Evolutionary conservation across 2,797 vertebrate genomes (phyloP), one percentile per base, ranked within the genome.

Genomic region (Cetoscarus ocellatus): DNA sequence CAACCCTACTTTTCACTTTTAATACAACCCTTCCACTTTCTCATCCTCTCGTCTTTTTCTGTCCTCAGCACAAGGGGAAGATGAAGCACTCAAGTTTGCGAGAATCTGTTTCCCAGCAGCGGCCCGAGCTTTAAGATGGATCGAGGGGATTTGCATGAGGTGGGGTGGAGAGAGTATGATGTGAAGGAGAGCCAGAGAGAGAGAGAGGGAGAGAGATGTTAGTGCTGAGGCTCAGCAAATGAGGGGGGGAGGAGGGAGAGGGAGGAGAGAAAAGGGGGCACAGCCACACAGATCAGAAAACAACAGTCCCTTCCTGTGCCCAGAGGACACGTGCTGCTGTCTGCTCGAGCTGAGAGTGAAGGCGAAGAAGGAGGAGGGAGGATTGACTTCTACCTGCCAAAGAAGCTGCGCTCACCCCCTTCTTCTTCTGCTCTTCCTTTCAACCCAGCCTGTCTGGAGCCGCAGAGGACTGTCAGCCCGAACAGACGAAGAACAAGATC

Each of bases 31-130:
- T 76, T 67, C 70, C 58, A 64, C 77, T 80, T 77, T 61, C 70
- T 85, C 72, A 74, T 86, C 75, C 70, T 70, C 61, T 27, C 27
- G 2, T 42, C 68, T 70, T 45, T 77, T 10, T 27, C 3, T 8
- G 48, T 27, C 55, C 55, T 67, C 75, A 82, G 73, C 82, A 67
- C 75, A 49, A 75, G 84, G 80, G 79, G 78, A 88, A 85, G 87
- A 92, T 90, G 86, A 92, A 91, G 89, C 84, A 79, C 92, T 85
- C 18, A 44, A 79, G 83, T 80, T 87, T 87, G 87, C 89, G 86
- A 45, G 86, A 88, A 80, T 90, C 82, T 73, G 75, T 85, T 87
- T 88, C 84, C 79, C 83, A 84, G 90, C 87, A 89, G 90, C 80
- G 42, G 80, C 76, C 81, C 4, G 3, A 75, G 86, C 80, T 87